Evolutionary conservation across 2,888 invertebrate species (phyloP), one percentile per base, ranked within the genome.

Genomic region (Drosophila sordidapex): DNA sequence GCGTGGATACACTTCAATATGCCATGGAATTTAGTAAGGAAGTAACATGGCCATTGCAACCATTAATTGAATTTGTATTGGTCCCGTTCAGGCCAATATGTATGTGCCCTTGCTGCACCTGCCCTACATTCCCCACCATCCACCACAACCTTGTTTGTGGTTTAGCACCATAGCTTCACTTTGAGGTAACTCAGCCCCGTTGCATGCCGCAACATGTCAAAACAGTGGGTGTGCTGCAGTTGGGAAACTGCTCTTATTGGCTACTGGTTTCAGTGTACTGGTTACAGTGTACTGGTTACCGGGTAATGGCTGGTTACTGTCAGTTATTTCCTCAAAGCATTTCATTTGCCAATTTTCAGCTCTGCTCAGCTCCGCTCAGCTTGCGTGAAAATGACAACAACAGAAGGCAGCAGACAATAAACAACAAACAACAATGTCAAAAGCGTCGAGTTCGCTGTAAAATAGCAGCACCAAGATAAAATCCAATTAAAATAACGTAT

Each of bases 401-500:
- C 29, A 54, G 21, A n/a, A 48, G 27, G 58, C 35, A 49, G 38
- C 54, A 40, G 11, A 21, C 15, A 25, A 29, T 51, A 33, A 35
- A 43, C 53, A 66, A 66, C 66, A 60, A 60, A 65, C 62, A 60
- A 70, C 60, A 76, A 53, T 51, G 61, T 43, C 57, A 69, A 70
- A 60, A 73, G 70, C 59, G 52, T 56, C 51, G 46, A 75, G 63
- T 51, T 65, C 46, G 67, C 51, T 71, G 80, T 78, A 70, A 82
- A 89, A 78, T 73, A 74, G 86, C 69, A 75, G 81, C 83, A 53
- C 67, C 83, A 86, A 77, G 86, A 90, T 85, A 88, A 88, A 85
- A 85, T 90, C 84, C 84, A 85, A 90, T 85, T 85, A 90, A 85
- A 85, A 85, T 80, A 76, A 83, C 74, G 76, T 46, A 72, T 66